Evolutionary conservation across 1,140 invertebrate genomes (phyloP).

Genomic region (Melitaea cinxia): DNA sequence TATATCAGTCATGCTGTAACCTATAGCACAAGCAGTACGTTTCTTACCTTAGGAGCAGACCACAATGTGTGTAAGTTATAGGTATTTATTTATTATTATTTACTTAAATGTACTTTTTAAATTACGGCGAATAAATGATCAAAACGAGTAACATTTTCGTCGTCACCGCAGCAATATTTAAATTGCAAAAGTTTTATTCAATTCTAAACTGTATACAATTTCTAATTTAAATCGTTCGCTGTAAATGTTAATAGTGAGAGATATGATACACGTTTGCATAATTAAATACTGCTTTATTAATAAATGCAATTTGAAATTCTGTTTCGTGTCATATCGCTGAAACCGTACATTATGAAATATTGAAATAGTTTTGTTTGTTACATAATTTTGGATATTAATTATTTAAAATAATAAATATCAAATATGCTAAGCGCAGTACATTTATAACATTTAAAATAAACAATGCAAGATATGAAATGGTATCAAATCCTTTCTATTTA

Average conservation of each 20-base stretch:
- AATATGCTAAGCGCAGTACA: background rate
- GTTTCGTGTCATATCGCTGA: background rate
- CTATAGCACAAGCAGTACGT: too few relatives aligned
- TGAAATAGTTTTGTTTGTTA: background rate
- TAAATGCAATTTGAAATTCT: background rate
- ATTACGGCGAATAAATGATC: too few relatives aligned
- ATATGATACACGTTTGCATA: background rate
- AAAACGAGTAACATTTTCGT: too few relatives aligned
- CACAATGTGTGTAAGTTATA: too few relatives aligned
- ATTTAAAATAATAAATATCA: background rate
- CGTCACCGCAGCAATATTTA: too few relatives aligned
- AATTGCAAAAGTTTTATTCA: too few relatives aligned
- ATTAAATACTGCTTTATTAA: slow-evolving; percentile 3
- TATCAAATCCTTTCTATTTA: too few relatives aligned
- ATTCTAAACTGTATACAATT: background rate
- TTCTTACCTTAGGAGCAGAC: too few relatives aligned
- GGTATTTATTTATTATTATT: too few relatives aligned
- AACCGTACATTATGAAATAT: background rate
- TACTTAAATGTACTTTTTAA: too few relatives aligned
- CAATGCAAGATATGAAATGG: too few relatives aligned
- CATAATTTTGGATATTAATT: slow-evolving; percentile 1
- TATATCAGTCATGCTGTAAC: too few relatives aligned
- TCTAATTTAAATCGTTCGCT: background rate
- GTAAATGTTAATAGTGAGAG: background rate
- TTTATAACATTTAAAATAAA: background rate